Evolutionary conservation across 2,888 invertebrate species (phyloP).

Genomic region (Tenthredo notha): DNA sequence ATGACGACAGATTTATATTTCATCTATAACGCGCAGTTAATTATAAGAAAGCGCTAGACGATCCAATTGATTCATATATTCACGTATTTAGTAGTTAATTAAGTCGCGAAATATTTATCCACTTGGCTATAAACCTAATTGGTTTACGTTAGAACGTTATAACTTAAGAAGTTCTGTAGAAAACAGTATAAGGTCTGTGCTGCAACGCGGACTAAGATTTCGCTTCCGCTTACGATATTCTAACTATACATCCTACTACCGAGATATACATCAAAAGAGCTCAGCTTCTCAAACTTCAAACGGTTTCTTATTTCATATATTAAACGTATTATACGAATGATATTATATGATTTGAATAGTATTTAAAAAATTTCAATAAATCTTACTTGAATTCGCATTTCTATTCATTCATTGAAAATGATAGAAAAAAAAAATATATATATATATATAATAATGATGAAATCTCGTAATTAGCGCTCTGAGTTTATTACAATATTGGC

Average conservation of each 20-base stretch:
- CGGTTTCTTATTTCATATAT: neutral
- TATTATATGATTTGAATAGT: neutral
- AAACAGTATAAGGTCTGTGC: neutral
- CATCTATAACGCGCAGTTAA: neutral
- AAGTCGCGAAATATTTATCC: conserved; percentile 14
- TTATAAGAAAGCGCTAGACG: neutral
- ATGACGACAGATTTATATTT: neutral
- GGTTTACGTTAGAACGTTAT: conserved; percentile 32
- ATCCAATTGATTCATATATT: conserved; percentile 19
- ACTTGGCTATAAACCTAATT: conserved; percentile 12
- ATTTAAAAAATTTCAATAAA: neutral
- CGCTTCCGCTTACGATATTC: neutral
- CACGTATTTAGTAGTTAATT: conserved; percentile 17
- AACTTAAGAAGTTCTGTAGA: neutral
- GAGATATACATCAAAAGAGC: neutral
- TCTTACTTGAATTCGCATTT: neutral
- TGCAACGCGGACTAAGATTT: neutral
- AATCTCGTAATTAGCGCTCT: neutral
- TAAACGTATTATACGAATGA: neutral
- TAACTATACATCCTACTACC: neutral
- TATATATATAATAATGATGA: too few species aligned
- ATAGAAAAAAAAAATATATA: neutral
- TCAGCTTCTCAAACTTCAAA: conserved; percentile 14
- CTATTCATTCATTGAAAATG: neutral
- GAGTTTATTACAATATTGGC: neutral